phyloP scores from a whole-genome alignment of 2,888 invertebrate genomes.

The Elaeidobius kamerunicus region DNA sequence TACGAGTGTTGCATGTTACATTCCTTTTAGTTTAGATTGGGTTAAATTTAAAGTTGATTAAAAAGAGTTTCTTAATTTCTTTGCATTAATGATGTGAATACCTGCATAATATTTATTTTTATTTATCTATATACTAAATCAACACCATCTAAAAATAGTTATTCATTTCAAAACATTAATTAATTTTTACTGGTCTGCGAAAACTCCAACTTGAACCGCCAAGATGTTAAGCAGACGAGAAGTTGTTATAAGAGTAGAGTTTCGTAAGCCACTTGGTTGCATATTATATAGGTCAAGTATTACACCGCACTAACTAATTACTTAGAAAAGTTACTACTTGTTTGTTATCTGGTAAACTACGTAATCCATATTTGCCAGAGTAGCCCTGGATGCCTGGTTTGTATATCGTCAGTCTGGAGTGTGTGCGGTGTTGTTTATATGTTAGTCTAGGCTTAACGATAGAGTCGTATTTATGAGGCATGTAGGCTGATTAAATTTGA shows the following conservation, averaged over 20 bases:
- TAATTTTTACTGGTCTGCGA: not conserved
- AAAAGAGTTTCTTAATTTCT: too few species aligned
- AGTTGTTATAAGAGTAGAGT: conserved; percentile 8
- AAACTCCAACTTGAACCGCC: not conserved
- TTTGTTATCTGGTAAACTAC: conserved; percentile 10
- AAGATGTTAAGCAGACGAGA: conserved; percentile 17
- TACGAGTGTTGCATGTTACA: too few species aligned
- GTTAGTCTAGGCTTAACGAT: too few species aligned
- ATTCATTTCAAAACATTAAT: too few species aligned
- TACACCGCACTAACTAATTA: conserved; percentile 14
- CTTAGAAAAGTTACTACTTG: conserved; percentile 18
- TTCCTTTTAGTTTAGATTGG: too few species aligned
- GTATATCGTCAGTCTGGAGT: conserved; percentile 1
- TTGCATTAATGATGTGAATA: too few species aligned
- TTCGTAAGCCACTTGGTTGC: conserved; percentile 17
- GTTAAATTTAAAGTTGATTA: too few species aligned
- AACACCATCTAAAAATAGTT: too few species aligned
- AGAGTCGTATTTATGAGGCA: too few species aligned
- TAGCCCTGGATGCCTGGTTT: conserved; percentile 19
- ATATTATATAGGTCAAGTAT: conserved; percentile 19
- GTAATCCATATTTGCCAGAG: conserved; percentile 12
- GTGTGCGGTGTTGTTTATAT: not conserved
- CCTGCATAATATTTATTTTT: too few species aligned
- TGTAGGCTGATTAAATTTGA: too few species aligned
- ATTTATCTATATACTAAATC: too few species aligned